Base-by-base conservation (phyloP, 2,888 invertebrate species). In the Abscondita cerata region DNA sequence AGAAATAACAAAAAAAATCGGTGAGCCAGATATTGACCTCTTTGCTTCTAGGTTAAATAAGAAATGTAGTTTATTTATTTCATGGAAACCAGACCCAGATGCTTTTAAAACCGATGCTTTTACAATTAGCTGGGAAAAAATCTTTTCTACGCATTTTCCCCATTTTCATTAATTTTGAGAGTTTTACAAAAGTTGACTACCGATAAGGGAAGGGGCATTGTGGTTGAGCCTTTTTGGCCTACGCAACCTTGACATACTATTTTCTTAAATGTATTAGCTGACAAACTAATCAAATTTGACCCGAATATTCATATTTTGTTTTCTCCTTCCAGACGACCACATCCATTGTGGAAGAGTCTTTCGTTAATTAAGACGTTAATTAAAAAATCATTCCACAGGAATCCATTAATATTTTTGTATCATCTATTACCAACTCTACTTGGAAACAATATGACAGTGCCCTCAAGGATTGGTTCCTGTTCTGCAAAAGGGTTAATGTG, bases 91-190 rank as follows among this genome's bases (percentile, higher is more conserved):
- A 46, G 64, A 66, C 36, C 57, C 54, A 4, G 50, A 54, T 36
- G 44, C 64, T 11, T 18, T 9, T 1, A 38, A 41, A 3, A 20
- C 59, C 9, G 62, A 62, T 47, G 64, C 56, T n/a, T 65, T 67
- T 48, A 67, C 62, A 5, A 52, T 64, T 16, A 38, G 13, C 9
- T 65, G 65, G 62, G 20, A 34, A n/a, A n/a, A n/a, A 16, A 16
- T 50, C 25, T 33, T 31, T 58, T 58, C 40, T 65, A 67, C 58
- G 64, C 64, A 11, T 66, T 66, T 51, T 58, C 58, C 9, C 66
- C 64, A 1, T 61, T 66, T 16, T 52, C 64, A 12, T 16, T 62
- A n/a, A 47, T 64, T 11, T 12, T 65, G 33, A 58, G 50, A 33
- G 46, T 52, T 25, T 6, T 25, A 25, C 25, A 38, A 25, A 25